Conservation (phyloP, 2,113 vertebrate genomes). For the Poicephalus meyeri region DNA sequence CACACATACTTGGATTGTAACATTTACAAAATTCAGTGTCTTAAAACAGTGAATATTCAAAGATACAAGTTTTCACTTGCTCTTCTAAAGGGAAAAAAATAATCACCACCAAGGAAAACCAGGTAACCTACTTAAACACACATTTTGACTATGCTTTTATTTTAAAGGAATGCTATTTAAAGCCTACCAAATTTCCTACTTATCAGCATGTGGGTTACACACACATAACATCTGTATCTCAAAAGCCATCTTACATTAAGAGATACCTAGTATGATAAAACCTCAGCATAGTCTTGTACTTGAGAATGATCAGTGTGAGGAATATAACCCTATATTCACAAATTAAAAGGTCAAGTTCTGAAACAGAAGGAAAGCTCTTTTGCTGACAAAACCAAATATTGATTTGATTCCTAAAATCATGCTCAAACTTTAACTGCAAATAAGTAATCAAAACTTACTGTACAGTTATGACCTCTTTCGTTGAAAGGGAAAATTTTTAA, state of each 20-base stretch:
- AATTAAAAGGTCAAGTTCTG: neutral
- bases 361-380: neutral
- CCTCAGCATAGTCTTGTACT: neutral
- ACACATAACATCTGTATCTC: neutral
- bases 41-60: neutral
- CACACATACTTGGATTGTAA: accelerated
- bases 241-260: neutral
- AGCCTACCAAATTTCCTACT: neutral
- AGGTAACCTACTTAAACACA: neutral
- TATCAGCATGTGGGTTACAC: neutral
- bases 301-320: neutral
- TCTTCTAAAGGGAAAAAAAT: neutral
- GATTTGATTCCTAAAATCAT: neutral
- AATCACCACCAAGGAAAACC: neutral
- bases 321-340: neutral
- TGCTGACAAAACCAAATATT: neutral
- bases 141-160: neutral
- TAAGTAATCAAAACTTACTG: neutral
- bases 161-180: neutral
- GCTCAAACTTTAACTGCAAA: neutral
- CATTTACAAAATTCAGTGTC: neutral
- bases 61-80: neutral
- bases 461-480: neutral
- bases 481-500: neutral
- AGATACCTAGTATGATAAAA: neutral